Base-by-base conservation (phyloP, 2,888 invertebrate genomes). In the Eilema caniola region DNA sequence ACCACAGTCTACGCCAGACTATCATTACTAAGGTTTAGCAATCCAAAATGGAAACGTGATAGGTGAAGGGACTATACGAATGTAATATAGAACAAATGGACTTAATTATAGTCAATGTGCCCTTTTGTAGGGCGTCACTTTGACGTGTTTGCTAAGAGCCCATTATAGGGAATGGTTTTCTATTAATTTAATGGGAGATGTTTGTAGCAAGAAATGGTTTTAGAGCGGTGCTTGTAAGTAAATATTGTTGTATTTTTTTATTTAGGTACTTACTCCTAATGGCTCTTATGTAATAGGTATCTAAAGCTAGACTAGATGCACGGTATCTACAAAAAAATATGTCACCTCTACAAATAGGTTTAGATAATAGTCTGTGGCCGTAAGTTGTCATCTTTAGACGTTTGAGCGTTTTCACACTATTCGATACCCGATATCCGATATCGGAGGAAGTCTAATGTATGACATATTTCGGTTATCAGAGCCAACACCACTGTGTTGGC, bases 21-120 rank as follows among this genome's bases (percentile, higher is more conserved):
- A 90, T 91, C 89, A 92, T 92, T 93, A 92, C 87, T 86, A 89
- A 85, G 89, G 90, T 94, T 93, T 93, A 88, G 93, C 93, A 93
- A 94, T 90, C 89, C 87, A 79, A 89, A 90, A 90, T 89, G 82
- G 89, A 89, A 93, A 90, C 93, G 92, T 93, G 93, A 93, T 93
- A 92, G 92, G 94, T 93, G 95, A 95, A 94, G 95, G 94, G 95
- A 71, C 92, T 87, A 82, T 85, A 87, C 85, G 79, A 90, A 89
- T 89, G 82, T 87, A 90, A 91, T 90, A 89, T 91, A 92, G 93
- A 92, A 92, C 93, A 94, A 93, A 93, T 88, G 89, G 88, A 84
- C 86, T 87, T 93, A 91, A 94, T 94, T 93, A 93, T 88, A 90
- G 86, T 86, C 88, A 90, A 92, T 92, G 90, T 90, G 78, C 80